Evolutionary conservation across 2,888 invertebrate species (phyloP).

Genomic region (Standfussiana lucernea): DNA sequence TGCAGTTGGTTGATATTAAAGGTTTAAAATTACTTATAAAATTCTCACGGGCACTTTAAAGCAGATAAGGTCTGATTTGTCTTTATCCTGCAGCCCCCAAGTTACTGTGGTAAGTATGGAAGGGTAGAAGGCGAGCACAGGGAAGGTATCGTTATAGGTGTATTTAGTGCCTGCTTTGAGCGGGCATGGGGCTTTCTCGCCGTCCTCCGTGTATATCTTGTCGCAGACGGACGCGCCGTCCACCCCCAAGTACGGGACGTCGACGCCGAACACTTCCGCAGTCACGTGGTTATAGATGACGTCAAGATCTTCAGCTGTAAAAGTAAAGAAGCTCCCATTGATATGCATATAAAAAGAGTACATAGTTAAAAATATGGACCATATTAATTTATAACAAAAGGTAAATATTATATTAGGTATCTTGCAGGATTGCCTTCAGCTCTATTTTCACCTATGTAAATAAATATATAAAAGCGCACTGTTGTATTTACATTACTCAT

Average conservation of each 20-base stretch:
- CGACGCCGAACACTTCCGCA: constrained; percentile 91
- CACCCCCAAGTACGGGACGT: constrained; percentile 94
- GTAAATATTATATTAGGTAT: not conserved
- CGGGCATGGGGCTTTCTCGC: constrained; percentile 92
- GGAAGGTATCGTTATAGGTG: constrained; percentile 92
- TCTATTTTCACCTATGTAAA: not conserved
- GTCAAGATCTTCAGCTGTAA: constrained; percentile 89
- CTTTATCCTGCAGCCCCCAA: constrained; percentile 90
- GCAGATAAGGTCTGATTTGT: constrained; percentile 88
- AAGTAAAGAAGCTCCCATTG: constrained; percentile 23
- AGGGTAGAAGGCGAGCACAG: constrained; percentile 90
- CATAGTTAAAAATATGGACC: not conserved
- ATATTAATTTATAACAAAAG: not conserved
- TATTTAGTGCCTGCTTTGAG: constrained; percentile 93
- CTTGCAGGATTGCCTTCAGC: not conserved
- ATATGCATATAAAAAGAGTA: not conserved
- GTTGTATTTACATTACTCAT: not conserved
- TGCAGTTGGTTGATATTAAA: not conserved
- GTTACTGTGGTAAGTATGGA: constrained; percentile 90
- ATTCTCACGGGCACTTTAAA: constrained; percentile 94
- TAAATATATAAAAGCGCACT: not conserved
- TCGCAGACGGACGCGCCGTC: constrained; percentile 93
- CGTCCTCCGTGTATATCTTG: constrained; percentile 90
- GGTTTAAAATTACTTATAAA: constrained; percentile 32
- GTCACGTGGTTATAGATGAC: constrained; percentile 91